Evolutionary conservation across 2,113 vertebrate species (phyloP), one percentile per base, ranked within the genome.

Genomic region (Neogobius melanostomus): DNA sequence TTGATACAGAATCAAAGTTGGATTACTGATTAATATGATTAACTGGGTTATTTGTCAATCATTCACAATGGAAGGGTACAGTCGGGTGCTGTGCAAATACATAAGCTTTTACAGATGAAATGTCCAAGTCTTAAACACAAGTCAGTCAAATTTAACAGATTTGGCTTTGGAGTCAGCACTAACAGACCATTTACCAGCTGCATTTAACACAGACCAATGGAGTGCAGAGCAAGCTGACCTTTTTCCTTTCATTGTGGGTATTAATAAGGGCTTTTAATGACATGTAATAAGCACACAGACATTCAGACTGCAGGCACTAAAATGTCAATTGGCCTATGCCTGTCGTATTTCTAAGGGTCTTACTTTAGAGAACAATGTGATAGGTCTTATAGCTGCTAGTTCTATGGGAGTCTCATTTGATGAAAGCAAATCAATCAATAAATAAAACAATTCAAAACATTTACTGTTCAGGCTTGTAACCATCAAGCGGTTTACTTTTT

Each of bases 331-430:
- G 42, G 75, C 67, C 65, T 21, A 50, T 72, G 57, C 36, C 72
- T 54, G 50, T 15, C 8, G 8, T 72, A 76, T 76, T 72, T 63
- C 68, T 69, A 77, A 81, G 70, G 21, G 64, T 70, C 54, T 56
- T 49, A 28, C 65, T 71, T 83, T 69, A 74, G 71, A 71, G 72
- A 62, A 68, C 64, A 56, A 48, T 64, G 54, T 69, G 62, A 72
- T 47, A 42, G 71, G 57, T 83, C 72, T 82, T 66, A 66, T 67
- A 61, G n/a, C 8, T 75, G 53, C 11, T 47, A 77, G 10, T 64
- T 74, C 65, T 54, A 73, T 66, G 74, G 61, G 52, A 53, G 52
- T 53, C 12, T 68, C 50, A 51, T 69, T 4, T 64, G 45, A 44
- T 6, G 36, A 28, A 7, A 14, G 4, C 5, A 28, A 21, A 46